Evolutionary conservation across 1,140 invertebrate genomes (phyloP), one percentile per base, ranked within the genome.

Genomic region (Antheraea mylitta): DNA sequence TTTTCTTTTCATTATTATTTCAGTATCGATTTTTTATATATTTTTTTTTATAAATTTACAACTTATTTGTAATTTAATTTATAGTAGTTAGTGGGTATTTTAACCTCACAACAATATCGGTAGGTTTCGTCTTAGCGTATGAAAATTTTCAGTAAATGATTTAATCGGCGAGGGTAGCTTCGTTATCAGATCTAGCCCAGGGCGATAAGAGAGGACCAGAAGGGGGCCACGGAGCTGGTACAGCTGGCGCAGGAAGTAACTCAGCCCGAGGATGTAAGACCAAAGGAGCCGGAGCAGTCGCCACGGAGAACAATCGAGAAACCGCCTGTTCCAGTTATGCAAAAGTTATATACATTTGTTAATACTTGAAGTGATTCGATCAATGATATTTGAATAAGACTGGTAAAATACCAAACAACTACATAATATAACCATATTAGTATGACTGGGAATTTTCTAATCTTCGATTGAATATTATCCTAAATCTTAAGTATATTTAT

Each of bases 141-240:
- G 5, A 6, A 53, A 16, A 11, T 13, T 53, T 9, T 53, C 45
- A 0, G 13, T 53, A 16, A 61, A 18, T 65, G 67, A 37, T 74
- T 74, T 83, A 91, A 66, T 91, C 87, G 22, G 89, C 80, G 18
- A 91, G 88, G 8, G 82, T 81, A 3, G 87, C 82, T n/a, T 88
- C 89, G 62, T 90, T 83, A 75, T 89, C 89, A 22, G 89, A 91
- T 74, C 89, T 82, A 7, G 73, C 89, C 89, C 89, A 91, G 0
- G 87, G 89, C 13, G 87, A 89, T 3, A 91, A 78, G 3, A 87
- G 75, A 7, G 87, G 89, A 0, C 82, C 89, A 13, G 86, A 78
- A 2, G 86, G 81, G 2, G 87, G 82, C 87, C 87, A 90, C 0
- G 89, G 81, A 0, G 85, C 84, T 1, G 87, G 78, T 7, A 83